Evolutionary conservation across 2,113 vertebrate genomes (phyloP).

Genomic region (Rattus norvegicus): DNA sequence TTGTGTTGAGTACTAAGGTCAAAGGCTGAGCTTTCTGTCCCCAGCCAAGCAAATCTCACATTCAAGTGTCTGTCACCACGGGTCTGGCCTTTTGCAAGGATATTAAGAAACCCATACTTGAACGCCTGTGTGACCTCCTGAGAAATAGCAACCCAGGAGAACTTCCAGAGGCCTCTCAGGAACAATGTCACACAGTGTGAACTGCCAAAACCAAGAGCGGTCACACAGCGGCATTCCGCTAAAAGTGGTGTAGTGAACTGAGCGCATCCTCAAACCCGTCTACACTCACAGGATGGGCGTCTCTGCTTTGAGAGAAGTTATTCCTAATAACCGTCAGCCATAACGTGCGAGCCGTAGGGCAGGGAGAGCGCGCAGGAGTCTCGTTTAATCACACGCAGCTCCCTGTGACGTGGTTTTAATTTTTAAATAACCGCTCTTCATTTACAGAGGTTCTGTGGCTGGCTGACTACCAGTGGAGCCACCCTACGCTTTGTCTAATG

Average conservation of each 20-base stretch:
- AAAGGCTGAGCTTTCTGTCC: neutral
- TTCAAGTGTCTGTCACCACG: neutral
- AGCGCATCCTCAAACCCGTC: constrained; percentile 30
- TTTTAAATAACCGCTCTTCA: constrained; percentile 61
- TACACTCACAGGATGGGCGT: neutral
- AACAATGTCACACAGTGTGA: neutral
- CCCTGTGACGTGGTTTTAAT: constrained; percentile 61
- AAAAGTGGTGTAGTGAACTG: neutral
- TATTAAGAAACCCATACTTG: neutral
- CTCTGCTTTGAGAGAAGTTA: constrained; percentile 39
- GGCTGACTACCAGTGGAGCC: neutral
- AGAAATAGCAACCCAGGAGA: neutral
- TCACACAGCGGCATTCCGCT: neutral
- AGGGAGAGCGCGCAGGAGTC: neutral
- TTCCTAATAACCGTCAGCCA: constrained; percentile 40
- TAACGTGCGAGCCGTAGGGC: constrained; percentile 15
- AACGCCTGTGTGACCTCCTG: constrained; percentile 40
- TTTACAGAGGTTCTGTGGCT: neutral
- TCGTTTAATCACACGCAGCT: constrained; percentile 35
- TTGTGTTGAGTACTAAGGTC: neutral
- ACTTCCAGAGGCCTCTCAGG: neutral
- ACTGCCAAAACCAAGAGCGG: constrained; percentile 20
- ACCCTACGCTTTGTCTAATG: constrained; percentile 31
- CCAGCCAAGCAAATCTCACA: neutral
- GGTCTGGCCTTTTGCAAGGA: neutral